These are phyloP conservation scores for Empis stercorea DNA, from an alignment of 2,888 invertebrate species.

Conservation along the genomic window DNA sequence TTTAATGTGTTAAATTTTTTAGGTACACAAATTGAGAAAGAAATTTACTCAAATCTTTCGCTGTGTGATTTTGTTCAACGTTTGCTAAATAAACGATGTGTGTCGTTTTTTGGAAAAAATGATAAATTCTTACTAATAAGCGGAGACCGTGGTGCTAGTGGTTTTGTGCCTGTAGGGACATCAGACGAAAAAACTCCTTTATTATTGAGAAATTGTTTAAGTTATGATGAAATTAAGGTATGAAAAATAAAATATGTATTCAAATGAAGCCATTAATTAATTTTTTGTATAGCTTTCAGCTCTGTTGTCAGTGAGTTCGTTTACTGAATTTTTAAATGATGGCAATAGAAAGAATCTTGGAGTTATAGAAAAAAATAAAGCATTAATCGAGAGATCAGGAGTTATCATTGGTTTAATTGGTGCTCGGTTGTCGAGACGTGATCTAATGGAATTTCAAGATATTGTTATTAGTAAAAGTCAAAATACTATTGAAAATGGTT, in stretches of 20 bases:
- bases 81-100: slow-evolving; percentile 40
- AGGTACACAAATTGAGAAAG: slow-evolving; percentile 30
- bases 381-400: slow-evolving; percentile 37
- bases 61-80: slow-evolving; percentile 41
- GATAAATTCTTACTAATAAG: slow-evolving; percentile 37
- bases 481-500: slow-evolving; percentile 40
- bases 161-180: slow-evolving; percentile 43
- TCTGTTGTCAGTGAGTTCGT: slow-evolving; percentile 42
- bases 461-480: slow-evolving; percentile 39
- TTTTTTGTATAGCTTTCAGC: slow-evolving; percentile 35
- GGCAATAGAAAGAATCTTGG: slow-evolving; percentile 43
- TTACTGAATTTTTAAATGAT: slow-evolving; percentile 43
- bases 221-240: slow-evolving; percentile 46
- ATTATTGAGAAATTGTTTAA: slow-evolving; percentile 38
- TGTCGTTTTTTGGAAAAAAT: slow-evolving; percentile 36
- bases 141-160: slow-evolving; percentile 36
- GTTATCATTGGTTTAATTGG: slow-evolving; percentile 39
- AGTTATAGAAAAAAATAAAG: slow-evolving; percentile 26
- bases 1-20: neutral
- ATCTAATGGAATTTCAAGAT: slow-evolving; percentile 42
- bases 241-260: neutral
- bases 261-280: neutral
- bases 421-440: slow-evolving; percentile 36
- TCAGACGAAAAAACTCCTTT: slow-evolving; percentile 36
- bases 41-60: slow-evolving; percentile 34